A percentile compares a stretch with the other conserved stretches of the same genome.
Conservation (phyloP, 1,140 invertebrate species). For the Linepithema humile region DNA sequence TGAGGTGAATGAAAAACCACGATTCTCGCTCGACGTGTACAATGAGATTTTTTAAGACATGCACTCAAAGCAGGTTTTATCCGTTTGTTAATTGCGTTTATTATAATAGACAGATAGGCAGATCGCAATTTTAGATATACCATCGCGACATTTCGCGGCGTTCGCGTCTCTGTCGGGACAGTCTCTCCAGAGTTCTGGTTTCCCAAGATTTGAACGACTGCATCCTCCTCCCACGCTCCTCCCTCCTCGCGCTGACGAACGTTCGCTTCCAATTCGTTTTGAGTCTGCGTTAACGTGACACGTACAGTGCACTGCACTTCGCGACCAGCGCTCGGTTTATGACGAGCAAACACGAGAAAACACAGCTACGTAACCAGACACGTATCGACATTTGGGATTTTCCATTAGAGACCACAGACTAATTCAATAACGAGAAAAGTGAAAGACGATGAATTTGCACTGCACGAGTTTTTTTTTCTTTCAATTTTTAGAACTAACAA, state of each 20-base stretch:
- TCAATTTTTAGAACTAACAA: too few relatives aligned
- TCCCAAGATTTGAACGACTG: constrained; percentile 68
- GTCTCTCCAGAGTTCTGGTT: constrained; percentile 64
- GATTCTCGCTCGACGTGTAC: neutral
- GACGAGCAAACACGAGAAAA: neutral
- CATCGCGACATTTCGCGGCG: constrained; percentile 50
- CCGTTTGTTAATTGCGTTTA: constrained; percentile 15
- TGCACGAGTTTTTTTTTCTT: too few relatives aligned
- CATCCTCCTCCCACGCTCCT: constrained; percentile 29
- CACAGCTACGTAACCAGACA: neutral
- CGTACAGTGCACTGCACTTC: neutral
- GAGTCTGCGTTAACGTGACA: neutral
- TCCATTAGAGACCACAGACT: too few relatives aligned
- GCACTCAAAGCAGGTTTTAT: neutral
- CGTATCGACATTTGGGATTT: too few relatives aligned
- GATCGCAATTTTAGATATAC: constrained; percentile 46
- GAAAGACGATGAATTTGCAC: too few relatives aligned
- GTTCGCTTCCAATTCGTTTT: constrained; percentile 18
- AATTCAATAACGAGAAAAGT: too few relatives aligned
- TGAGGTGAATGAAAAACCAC: neutral
- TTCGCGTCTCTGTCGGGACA: constrained; percentile 52
- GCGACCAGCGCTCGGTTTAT: neutral
- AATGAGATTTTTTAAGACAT: neutral
- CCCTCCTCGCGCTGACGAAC: neutral
- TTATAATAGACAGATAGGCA: constrained; percentile 14